phyloP scores from a whole-genome alignment of 1,140 invertebrate genomes.

The Euwallacea similis region DNA sequence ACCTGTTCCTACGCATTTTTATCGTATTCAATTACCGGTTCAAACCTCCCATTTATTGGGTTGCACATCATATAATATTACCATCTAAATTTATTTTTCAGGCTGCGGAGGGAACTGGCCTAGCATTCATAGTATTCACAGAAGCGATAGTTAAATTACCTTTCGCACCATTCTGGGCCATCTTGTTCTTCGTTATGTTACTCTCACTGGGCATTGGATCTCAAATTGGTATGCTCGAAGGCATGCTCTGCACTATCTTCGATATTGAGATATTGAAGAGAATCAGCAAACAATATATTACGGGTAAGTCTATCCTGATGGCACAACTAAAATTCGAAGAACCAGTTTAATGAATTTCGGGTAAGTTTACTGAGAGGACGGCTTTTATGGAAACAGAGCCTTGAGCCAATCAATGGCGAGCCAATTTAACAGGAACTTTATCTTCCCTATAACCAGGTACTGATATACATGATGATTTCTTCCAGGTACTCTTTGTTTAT shows the following conservation, averaged over 20 bases:
- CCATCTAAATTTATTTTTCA: slow-evolving; percentile 46
- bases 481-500: slow-evolving; percentile 75
- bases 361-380: too few species aligned
- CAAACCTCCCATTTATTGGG: neutral
- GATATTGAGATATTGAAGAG: slow-evolving; percentile 88
- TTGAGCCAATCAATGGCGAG: too few species aligned
- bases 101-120: slow-evolving; percentile 90
- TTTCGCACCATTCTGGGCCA: slow-evolving; percentile 87
- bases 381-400: too few species aligned
- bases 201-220: slow-evolving; percentile 86
- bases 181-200: slow-evolving; percentile 92
- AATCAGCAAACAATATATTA: slow-evolving; percentile 84
- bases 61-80: neutral
- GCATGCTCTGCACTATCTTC: slow-evolving; percentile 91
- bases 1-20: too few species aligned
- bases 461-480: neutral
- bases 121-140: slow-evolving; percentile 91
- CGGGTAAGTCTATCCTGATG: slow-evolving; percentile 59
- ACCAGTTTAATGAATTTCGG: too few species aligned
- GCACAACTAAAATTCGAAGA: too few species aligned
- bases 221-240: slow-evolving; percentile 90
- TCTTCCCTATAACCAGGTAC: neutral
- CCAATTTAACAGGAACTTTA: too few species aligned
- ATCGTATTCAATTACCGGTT: neutral
- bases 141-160: slow-evolving; percentile 90